These are phyloP conservation scores for Ivindomyrus marchei DNA, from an alignment of 2,113 vertebrate genomes.

Conservation along the genomic window DNA sequence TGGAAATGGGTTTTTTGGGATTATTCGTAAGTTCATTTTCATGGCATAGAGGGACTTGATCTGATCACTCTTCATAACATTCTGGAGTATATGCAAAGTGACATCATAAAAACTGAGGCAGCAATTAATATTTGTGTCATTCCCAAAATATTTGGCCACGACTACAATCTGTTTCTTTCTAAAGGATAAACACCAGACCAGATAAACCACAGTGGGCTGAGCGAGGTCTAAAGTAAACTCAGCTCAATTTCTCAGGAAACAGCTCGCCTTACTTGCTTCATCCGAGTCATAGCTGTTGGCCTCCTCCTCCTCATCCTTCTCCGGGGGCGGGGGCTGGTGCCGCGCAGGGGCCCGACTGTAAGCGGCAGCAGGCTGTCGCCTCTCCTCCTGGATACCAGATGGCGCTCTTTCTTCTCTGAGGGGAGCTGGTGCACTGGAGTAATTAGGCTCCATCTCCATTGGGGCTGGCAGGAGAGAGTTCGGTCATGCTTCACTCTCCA, in stretches of 20 bases:
- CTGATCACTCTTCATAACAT: too few relatives aligned
- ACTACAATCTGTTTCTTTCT: background rate
- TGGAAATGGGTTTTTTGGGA: too few relatives aligned
- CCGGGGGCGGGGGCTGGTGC: slow-evolving; percentile 59
- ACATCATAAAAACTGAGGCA: too few relatives aligned
- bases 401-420: slow-evolving; percentile 61
- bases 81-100: too few relatives aligned
- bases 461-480: slow-evolving; percentile 23
- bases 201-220: background rate
- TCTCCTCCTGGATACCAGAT: slow-evolving; percentile 61
- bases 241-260: background rate
- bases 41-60: too few relatives aligned
- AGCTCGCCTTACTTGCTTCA: slow-evolving; percentile 77
- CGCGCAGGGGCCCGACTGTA: slow-evolving; percentile 40
- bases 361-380: slow-evolving; percentile 53
- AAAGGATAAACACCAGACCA: background rate
- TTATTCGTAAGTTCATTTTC: too few relatives aligned
- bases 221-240: background rate
- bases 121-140: too few relatives aligned
- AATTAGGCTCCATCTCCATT: slow-evolving; percentile 40
- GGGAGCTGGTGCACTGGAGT: slow-evolving; percentile 34
- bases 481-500: background rate
- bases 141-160: too few relatives aligned
- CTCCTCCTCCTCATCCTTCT: slow-evolving; percentile 75
- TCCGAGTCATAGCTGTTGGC: slow-evolving; percentile 92